phyloP scores from a whole-genome alignment of 2,113 vertebrate genomes.

The Merops nubicus region DNA sequence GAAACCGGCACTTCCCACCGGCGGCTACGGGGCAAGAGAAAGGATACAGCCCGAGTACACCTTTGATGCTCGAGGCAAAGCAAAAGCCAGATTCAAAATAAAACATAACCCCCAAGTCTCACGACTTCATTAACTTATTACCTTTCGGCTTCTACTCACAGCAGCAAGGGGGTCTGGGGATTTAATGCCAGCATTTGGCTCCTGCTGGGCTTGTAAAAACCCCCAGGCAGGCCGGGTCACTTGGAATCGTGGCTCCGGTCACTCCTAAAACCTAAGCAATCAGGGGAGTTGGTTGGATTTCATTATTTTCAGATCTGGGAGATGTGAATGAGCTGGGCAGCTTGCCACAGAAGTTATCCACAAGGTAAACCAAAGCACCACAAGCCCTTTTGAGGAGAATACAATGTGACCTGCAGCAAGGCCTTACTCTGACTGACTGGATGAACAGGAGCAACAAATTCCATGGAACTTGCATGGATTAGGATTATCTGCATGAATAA shows the following conservation, averaged over 20 bases:
- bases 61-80: background rate
- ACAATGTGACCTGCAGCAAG: background rate
- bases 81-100: rapidly evolving
- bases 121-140: background rate
- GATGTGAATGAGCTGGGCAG: background rate
- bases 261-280: background rate
- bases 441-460: background rate
- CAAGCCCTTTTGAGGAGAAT: background rate
- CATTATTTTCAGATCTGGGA: background rate
- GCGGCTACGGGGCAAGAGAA: background rate
- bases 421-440: background rate
- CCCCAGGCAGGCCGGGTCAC: background rate
- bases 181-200: background rate
- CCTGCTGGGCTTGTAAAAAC: background rate
- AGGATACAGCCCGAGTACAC: rapidly evolving
- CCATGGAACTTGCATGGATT: background rate
- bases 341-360: background rate
- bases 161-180: background rate
- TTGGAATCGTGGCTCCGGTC: background rate
- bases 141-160: background rate
- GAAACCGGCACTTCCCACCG: background rate
- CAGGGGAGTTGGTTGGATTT: background rate
- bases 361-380: background rate
- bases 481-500: background rate
- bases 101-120: rapidly evolving